phyloP scores from a whole-genome alignment of 2,797 vertebrate genomes.

The Pteropus rufus region DNA sequence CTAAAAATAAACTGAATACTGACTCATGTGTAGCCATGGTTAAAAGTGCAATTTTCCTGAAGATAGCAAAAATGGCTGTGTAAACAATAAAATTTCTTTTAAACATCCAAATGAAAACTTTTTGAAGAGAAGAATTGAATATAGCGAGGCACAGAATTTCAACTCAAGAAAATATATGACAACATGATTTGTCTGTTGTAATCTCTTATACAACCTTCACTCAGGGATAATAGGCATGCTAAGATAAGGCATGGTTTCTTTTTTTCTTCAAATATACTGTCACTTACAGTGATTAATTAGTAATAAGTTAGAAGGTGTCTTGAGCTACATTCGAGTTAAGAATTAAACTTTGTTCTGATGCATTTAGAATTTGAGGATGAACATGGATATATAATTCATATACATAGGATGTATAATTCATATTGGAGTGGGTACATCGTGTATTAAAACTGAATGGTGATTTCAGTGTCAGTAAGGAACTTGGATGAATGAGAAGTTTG shows the following conservation, averaged over 20 bases:
- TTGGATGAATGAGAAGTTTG: background rate
- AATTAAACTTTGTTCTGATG: background rate
- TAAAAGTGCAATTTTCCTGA: background rate
- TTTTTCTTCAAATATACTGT: background rate
- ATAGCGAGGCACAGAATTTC: background rate
- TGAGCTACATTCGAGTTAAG: background rate
- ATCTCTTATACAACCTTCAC: background rate
- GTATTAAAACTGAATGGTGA: background rate
- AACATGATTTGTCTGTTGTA: background rate
- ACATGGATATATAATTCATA: background rate
- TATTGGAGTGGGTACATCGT: background rate
- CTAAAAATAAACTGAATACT: background rate
- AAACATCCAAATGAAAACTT: conserved; percentile 1
- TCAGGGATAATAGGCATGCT: background rate
- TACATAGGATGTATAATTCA: background rate
- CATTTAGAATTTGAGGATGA: background rate
- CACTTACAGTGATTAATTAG: background rate
- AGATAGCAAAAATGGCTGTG: background rate
- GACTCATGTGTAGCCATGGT: background rate
- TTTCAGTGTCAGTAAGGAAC: background rate
- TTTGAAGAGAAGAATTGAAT: conserved; percentile 16
- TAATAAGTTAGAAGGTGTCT: background rate
- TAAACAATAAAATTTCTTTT: background rate
- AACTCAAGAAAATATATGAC: background rate
- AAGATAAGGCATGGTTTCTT: background rate